These are phyloP conservation scores for Gadopsis bispinosus DNA, from an alignment of 2,797 vertebrate species.

Conservation along the genomic window DNA sequence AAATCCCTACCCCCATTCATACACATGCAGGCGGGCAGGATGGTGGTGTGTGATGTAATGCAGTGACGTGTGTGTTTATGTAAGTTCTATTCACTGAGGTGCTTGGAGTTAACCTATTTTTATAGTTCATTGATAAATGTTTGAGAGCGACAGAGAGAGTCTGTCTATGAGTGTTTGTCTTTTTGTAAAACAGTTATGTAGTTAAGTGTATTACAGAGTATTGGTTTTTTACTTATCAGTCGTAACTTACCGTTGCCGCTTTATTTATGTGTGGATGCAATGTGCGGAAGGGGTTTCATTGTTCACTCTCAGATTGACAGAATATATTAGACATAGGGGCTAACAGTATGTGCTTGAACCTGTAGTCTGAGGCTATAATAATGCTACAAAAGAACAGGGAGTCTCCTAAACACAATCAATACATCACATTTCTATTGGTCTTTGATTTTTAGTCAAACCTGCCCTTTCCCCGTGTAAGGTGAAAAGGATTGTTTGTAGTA, in stretches of 20 bases:
- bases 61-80: conserved; percentile 76
- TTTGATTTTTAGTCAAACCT: conserved; percentile 6
- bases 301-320: conserved; percentile 11
- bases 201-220: conserved; percentile 21
- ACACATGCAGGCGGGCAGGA: conserved; percentile 47
- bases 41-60: conserved; percentile 75
- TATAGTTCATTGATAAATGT: conserved; percentile 73
- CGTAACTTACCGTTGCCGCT: conserved; percentile 10
- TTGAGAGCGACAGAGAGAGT: conserved; percentile 27
- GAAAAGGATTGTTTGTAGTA: background rate
- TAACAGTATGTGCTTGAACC: conserved; percentile 1
- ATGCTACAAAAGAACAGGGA: conserved; percentile 6
- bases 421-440: background rate
- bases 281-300: conserved; percentile 8
- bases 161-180: background rate
- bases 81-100: conserved; percentile 71
- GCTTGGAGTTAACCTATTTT: conserved; percentile 70
- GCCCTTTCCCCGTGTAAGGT: background rate
- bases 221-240: conserved; percentile 28
- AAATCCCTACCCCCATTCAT: conserved; percentile 66
- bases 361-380: conserved; percentile 8
- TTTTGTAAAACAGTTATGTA: background rate
- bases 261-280: conserved; percentile 24
- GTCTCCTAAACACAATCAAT: background rate
- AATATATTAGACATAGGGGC: conserved; percentile 2